A percentile compares a stretch with the other conserved stretches of the same genome.
These are phyloP conservation scores for Triplophysa yarkandensis DNA, from an alignment of 2,797 vertebrate species.

Conservation along the genomic window DNA sequence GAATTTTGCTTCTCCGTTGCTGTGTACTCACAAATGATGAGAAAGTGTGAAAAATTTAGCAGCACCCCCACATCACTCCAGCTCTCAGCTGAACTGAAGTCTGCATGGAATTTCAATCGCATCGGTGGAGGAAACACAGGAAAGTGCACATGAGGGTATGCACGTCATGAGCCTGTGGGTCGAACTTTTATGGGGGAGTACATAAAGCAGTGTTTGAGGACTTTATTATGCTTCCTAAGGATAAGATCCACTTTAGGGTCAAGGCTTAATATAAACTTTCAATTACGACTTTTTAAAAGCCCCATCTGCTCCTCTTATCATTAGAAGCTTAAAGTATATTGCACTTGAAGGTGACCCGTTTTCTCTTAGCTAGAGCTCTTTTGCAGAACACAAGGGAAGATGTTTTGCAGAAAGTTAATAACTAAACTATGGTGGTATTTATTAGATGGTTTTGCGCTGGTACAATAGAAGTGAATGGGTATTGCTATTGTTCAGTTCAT, in stretches of 20 bases:
- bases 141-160: constrained; percentile 9
- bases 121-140: constrained; percentile 3
- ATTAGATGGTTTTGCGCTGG: too few relatives aligned
- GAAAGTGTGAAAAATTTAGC: constrained; percentile 41
- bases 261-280: constrained; percentile 18
- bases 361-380: too few relatives aligned
- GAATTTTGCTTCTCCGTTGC: background rate
- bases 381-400: too few relatives aligned
- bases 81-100: constrained; percentile 29
- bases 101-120: constrained; percentile 41
- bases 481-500: too few relatives aligned
- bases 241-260: background rate
- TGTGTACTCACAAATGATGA: constrained; percentile 5
- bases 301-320: constrained; percentile 7
- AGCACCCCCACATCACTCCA: constrained; percentile 26
- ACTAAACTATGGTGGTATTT: too few relatives aligned
- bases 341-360: background rate
- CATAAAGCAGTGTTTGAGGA: background rate
- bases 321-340: constrained; percentile 4
- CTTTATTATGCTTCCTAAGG: background rate
- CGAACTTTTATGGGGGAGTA: constrained; percentile 21
- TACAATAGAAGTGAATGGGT: too few relatives aligned
- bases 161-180: constrained; percentile 2
- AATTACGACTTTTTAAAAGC: background rate
- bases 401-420: too few relatives aligned